Conservation (phyloP, 1,140 invertebrate genomes). For the Plectrocnemia conspersa region DNA sequence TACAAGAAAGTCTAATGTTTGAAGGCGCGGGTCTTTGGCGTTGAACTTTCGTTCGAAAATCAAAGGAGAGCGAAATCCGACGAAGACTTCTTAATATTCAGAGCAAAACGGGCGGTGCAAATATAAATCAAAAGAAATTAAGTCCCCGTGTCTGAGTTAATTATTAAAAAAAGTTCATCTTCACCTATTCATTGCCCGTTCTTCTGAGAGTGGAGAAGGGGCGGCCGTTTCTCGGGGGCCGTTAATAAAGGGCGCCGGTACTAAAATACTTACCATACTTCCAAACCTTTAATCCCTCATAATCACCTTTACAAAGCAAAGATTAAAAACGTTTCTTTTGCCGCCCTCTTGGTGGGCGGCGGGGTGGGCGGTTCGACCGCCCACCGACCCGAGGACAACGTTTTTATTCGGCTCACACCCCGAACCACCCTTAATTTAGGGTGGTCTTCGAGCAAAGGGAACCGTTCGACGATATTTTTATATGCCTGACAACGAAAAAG, state of each 20-base stretch:
- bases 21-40: no score
- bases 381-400: slow-evolving; percentile 16
- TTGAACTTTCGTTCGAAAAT: no score
- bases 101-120: slow-evolving; percentile 14
- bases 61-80: no score
- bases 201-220: not conserved
- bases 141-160: slow-evolving; percentile 34
- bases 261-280: slow-evolving; percentile 35
- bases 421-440: slow-evolving; percentile 5
- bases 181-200: slow-evolving; percentile 27
- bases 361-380: slow-evolving; percentile 7
- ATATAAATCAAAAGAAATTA: slow-evolving; percentile 35
- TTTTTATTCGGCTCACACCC: slow-evolving; percentile 9
- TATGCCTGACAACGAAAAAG: slow-evolving; percentile 35
- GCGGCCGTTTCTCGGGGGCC: slow-evolving; percentile 3
- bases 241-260: slow-evolving; percentile 26
- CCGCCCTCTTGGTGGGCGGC: slow-evolving; percentile 33
- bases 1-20: no score
- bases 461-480: slow-evolving; percentile 32
- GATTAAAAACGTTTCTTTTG: slow-evolving; percentile 54
- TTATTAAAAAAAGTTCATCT: slow-evolving; percentile 37
- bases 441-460: not conserved
- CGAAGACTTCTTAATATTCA: no score
- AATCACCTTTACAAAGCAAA: slow-evolving; percentile 57
- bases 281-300: slow-evolving; percentile 52